Conservation (phyloP, 1,140 invertebrate genomes). For the Drosophila melanogaster region DNA sequence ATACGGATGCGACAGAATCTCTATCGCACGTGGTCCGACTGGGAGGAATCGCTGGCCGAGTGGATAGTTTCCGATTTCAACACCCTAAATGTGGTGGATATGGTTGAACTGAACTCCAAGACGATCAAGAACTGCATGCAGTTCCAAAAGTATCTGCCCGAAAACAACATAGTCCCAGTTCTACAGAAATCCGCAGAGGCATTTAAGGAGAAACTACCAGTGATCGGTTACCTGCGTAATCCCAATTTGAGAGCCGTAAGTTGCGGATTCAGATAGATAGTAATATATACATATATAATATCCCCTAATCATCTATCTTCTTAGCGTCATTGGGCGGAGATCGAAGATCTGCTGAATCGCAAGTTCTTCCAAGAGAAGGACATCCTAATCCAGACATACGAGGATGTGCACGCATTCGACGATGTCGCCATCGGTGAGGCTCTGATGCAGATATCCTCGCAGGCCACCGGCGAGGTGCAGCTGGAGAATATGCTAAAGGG, state of each 20-base stretch:
- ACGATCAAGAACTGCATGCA: constrained; percentile 89
- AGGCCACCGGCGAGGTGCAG: constrained; percentile 93
- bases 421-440: constrained; percentile 86
- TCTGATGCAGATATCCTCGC: constrained; percentile 92
- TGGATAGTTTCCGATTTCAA: constrained; percentile 88
- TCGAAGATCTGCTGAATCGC: constrained; percentile 90
- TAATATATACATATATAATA: not conserved
- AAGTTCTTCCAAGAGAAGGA: constrained; percentile 89
- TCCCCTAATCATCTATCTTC: not conserved
- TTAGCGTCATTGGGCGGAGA: constrained; percentile 91
- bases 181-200: constrained; percentile 91
- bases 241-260: constrained; percentile 71
- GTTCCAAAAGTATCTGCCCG: constrained; percentile 91
- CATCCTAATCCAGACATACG: constrained; percentile 88
- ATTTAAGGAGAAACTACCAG: constrained; percentile 88
- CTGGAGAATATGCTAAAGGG: constrained; percentile 92
- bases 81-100: constrained; percentile 89
- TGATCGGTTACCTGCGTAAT: constrained; percentile 80
- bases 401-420: constrained; percentile 90
- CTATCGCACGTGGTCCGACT: constrained; percentile 90
- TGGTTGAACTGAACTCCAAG: constrained; percentile 88
- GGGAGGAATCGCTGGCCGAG: constrained; percentile 86
- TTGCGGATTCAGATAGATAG: not conserved
- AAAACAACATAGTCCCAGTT: constrained; percentile 90
- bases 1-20: constrained; percentile 91